A percentile compares a stretch with the other conserved stretches of the same genome.
Evolutionary conservation across 2,797 vertebrate genomes (phyloP).

Genomic region (Steatocranus sp.): DNA sequence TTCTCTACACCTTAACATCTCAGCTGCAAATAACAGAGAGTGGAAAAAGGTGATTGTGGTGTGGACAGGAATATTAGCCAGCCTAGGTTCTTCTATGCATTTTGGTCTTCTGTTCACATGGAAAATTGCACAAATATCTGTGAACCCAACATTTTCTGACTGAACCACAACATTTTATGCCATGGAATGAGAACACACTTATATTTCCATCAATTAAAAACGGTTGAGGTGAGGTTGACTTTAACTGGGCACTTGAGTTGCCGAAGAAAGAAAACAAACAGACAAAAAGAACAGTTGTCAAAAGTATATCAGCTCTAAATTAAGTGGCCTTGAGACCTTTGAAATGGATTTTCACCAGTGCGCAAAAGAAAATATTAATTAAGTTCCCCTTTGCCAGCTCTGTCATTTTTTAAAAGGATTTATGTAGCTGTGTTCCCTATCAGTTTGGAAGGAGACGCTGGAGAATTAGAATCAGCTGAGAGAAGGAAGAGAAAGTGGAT

Average conservation of each 20-base stretch:
- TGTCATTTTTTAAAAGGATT: neutral
- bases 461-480: neutral
- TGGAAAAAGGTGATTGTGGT: neutral
- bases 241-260: neutral
- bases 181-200: neutral
- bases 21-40: neutral
- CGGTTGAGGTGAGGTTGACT: neutral
- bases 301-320: neutral
- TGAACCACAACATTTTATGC: neutral
- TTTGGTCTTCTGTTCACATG: neutral
- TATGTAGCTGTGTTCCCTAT: neutral
- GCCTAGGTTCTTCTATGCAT: neutral
- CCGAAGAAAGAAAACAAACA: neutral
- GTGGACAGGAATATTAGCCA: neutral
- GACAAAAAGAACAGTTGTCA: neutral
- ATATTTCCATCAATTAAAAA: neutral
- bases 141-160: neutral
- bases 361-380: neutral
- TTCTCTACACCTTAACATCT: neutral
- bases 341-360: neutral
- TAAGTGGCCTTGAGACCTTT: neutral
- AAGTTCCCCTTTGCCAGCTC: neutral
- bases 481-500: neutral
- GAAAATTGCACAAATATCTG: neutral
- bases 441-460: neutral